Evolutionary conservation across 2,888 invertebrate genomes (phyloP).

Genomic region (Graphium colonna): DNA sequence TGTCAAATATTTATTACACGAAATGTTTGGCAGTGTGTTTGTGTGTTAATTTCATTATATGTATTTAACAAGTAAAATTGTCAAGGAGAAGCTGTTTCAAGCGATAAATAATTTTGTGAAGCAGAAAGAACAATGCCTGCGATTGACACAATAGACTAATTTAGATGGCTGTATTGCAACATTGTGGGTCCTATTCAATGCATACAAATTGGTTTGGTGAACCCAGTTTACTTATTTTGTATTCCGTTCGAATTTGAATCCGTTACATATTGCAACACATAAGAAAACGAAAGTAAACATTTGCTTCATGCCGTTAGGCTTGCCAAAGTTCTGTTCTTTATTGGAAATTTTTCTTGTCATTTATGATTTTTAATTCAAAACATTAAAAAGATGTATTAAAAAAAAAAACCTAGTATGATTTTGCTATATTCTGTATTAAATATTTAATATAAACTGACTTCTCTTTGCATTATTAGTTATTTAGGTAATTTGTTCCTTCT

Average conservation of each 20-base stretch:
- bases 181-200: slow-evolving; percentile 11
- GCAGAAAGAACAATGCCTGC: neutral
- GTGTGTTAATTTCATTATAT: too few species aligned
- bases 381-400: too few species aligned
- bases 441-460: too few species aligned
- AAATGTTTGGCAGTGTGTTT: too few species aligned
- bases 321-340: neutral
- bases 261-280: slow-evolving; percentile 15
- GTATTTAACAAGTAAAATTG: too few species aligned
- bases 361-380: neutral
- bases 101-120: too few species aligned
- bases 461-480: too few species aligned
- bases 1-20: too few species aligned
- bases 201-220: slow-evolving; percentile 4
- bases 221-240: slow-evolving; percentile 12
- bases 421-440: too few species aligned
- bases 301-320: slow-evolving; percentile 6
- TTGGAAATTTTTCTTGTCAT: neutral
- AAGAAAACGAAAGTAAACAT: slow-evolving; percentile 9
- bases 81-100: too few species aligned
- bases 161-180: slow-evolving; percentile 13
- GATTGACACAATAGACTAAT: slow-evolving; percentile 7
- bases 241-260: slow-evolving; percentile 15
- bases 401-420: too few species aligned
- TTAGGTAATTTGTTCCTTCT: too few species aligned